These are phyloP conservation scores for Tragelaphus imberbis DNA, from an alignment of 2,113 vertebrate species.

Conservation along the genomic window DNA sequence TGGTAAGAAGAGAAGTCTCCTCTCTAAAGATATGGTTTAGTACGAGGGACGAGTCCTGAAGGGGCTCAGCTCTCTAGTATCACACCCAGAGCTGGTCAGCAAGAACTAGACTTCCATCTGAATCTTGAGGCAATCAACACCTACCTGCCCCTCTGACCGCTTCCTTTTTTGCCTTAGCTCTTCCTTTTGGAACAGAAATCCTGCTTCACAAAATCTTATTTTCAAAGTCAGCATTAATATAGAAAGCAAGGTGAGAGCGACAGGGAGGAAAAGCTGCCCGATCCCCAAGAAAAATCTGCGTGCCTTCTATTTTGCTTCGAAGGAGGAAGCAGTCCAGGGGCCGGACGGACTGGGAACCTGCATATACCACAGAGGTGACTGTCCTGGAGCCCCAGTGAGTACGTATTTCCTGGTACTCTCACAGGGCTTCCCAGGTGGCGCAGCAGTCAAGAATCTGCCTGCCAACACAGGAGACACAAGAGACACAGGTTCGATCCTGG, in stretches of 20 bases:
- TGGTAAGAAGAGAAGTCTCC: not conserved
- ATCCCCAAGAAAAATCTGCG: not conserved
- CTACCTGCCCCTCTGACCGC: not conserved
- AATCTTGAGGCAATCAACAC: not conserved
- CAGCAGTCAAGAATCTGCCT: not conserved
- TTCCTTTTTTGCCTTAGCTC: not conserved
- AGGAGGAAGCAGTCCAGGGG: not conserved
- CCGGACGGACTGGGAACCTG: rapidly evolving
- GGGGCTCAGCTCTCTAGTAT: not conserved
- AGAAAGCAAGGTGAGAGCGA: not conserved
- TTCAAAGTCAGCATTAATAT: slow-evolving; percentile 2
- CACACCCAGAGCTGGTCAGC: not conserved
- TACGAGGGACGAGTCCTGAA: not conserved
- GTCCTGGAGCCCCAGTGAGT: not conserved
- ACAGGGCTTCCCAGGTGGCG: not conserved
- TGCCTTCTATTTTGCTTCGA: not conserved
- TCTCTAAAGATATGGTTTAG: not conserved
- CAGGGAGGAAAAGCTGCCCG: not conserved
- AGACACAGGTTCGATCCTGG: not conserved
- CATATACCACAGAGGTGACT: not conserved
- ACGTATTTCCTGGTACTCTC: not conserved
- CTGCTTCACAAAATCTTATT: not conserved
- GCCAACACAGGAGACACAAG: not conserved
- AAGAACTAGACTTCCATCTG: not conserved
- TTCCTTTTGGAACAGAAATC: slow-evolving; percentile 14